A percentile compares a stretch with the other conserved stretches of the same genome.
Evolutionary conservation across 1,140 invertebrate species (phyloP).

Genomic region (Asobara japonica): DNA sequence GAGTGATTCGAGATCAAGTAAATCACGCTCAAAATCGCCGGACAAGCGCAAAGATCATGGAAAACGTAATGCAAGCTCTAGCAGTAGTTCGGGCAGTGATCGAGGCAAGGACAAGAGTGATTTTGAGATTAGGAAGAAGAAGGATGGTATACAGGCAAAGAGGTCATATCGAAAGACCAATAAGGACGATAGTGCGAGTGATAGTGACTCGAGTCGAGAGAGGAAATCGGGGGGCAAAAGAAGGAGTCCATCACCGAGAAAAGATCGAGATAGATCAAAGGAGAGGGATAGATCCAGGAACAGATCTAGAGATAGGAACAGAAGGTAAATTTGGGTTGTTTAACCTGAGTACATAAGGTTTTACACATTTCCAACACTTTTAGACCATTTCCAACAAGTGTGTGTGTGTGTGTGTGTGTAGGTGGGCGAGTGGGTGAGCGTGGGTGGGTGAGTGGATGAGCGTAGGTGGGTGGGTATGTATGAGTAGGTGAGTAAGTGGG

Average conservation of each 20-base stretch:
- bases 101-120: constrained; percentile 71
- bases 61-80: constrained; percentile 54
- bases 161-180: constrained; percentile 86
- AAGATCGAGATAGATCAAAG: constrained; percentile 55
- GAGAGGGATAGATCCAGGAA: constrained; percentile 58
- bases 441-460: too few relatives aligned
- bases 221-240: constrained; percentile 58
- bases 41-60: constrained; percentile 64
- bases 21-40: constrained; percentile 59
- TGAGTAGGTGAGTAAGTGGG: too few relatives aligned
- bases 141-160: constrained; percentile 82
- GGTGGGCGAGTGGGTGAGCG: too few relatives aligned
- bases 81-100: constrained; percentile 60
- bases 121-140: constrained; percentile 80
- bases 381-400: too few relatives aligned
- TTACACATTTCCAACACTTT: too few relatives aligned
- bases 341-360: too few relatives aligned
- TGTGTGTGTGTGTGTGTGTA: too few relatives aligned
- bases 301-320: constrained; percentile 51
- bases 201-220: constrained; percentile 66
- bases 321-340: too few relatives aligned
- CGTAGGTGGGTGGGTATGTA: too few relatives aligned
- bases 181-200: constrained; percentile 76
- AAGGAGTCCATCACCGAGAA: constrained; percentile 56
- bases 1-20: constrained; percentile 57